Conservation (phyloP, 2,113 vertebrate genomes). For the Menura novaehollandiae region DNA sequence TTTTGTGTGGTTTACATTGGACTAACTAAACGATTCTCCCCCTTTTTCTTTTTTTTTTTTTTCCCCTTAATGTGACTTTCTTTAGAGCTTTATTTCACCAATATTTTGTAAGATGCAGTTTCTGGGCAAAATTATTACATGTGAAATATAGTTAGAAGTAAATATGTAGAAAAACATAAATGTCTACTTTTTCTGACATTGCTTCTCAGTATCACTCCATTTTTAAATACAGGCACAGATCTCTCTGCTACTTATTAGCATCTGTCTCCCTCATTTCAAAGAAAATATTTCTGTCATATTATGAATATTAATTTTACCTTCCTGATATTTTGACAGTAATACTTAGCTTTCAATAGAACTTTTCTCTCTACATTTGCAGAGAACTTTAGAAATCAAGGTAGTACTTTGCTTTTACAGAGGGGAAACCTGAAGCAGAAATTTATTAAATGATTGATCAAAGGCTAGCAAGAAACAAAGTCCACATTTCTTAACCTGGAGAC, state of each 20-base stretch:
- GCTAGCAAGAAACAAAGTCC: background rate
- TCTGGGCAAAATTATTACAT: background rate
- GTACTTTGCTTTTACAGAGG: background rate
- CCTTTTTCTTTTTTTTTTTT: background rate
- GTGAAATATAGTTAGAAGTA: background rate
- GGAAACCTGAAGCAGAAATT: background rate
- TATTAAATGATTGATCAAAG: background rate
- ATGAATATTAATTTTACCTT: constrained; percentile 14
- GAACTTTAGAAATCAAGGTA: background rate
- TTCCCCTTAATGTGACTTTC: background rate
- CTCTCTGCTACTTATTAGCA: background rate
- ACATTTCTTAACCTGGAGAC: background rate
- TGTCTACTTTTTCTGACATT: background rate
- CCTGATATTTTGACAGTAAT: constrained; percentile 19
- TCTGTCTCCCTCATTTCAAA: background rate
- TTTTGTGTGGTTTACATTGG: background rate
- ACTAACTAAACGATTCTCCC: background rate
- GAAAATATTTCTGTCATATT: constrained; percentile 14
- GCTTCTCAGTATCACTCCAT: background rate
- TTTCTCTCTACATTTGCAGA: background rate
- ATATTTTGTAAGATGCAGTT: background rate
- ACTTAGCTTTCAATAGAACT: constrained; percentile 21
- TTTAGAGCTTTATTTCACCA: background rate
- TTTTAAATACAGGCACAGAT: background rate
- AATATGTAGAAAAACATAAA: background rate